Evolutionary conservation across 2,113 vertebrate genomes (phyloP), one percentile per base, ranked within the genome.

Genomic region (Perca schrenkii): DNA sequence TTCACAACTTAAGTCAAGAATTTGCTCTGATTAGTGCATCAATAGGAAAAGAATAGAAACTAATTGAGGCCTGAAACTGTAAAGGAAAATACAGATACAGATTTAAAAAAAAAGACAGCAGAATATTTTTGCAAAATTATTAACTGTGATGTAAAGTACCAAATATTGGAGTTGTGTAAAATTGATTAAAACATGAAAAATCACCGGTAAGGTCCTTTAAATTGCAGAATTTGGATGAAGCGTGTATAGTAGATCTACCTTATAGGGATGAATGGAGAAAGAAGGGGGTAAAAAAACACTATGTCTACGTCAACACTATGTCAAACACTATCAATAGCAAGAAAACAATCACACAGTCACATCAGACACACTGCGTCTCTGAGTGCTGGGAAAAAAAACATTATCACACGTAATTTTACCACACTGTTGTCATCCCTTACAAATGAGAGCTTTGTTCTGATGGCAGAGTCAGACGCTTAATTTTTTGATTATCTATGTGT

Each of bases 401-500:
- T 58, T 31, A 56, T 84, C 52, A 75, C 78, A 66, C 67, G 77
- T 71, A 58, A 86, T 80, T 31, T 80, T 82, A 82, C 79, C 69
- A 57, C 40, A 25, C 40, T 46, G 47, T 40, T 75, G 85, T 84
- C 75, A 74, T 56, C 47, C 53, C 25, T 69, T 79, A 11, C 46
- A 64, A 74, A 72, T 49, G 25, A 82, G 28, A 71, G 78, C 31
- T 91, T 89, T 89, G 75, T 89, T 89, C 62, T 77, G 72, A 74
- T 50, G 80, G 43, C 66, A 65, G 54, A 71, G 52, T 53, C 61
- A 77, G 84, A 82, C 15, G n/a, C 17, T 85, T 86, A 0, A 73
- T 49, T 88, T 89, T 89, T 46, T 82, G 85, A 89, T 77, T 60
- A 79, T 83, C 58, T 87, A 80, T 80, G 74, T 74, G 67, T 71